These are phyloP conservation scores for Cerastis leucographa DNA, from an alignment of 2,888 invertebrate genomes.

Conservation along the genomic window DNA sequence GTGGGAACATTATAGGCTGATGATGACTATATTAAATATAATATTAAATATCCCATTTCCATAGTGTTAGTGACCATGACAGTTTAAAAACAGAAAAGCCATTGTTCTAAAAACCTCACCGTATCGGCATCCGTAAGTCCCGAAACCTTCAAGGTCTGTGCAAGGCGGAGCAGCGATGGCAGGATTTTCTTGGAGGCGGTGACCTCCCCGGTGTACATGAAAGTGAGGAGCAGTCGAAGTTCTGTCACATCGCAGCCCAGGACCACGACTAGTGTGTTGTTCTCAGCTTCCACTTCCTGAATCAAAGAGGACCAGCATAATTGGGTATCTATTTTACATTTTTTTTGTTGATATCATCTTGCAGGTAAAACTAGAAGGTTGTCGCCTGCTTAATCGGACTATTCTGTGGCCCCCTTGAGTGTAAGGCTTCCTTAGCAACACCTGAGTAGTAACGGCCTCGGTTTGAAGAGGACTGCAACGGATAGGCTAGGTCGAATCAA, in stretches of 20 bases:
- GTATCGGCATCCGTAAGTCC: slow-evolving; percentile 94
- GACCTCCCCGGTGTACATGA: slow-evolving; percentile 97
- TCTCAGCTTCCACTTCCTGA: slow-evolving; percentile 93
- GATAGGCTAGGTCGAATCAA: not conserved
- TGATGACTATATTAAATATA: too few species aligned
- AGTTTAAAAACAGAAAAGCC: not conserved
- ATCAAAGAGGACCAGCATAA: slow-evolving; percentile 33
- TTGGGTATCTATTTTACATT: not conserved
- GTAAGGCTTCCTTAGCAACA: not conserved
- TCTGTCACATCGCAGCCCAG: slow-evolving; percentile 93
- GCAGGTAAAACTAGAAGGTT: not conserved
- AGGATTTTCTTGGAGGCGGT: slow-evolving; percentile 95
- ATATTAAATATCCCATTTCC: too few species aligned
- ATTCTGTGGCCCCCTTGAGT: not conserved
- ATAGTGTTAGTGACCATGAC: too few species aligned
- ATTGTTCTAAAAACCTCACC: slow-evolving; percentile 86
- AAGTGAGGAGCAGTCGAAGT: slow-evolving; percentile 94
- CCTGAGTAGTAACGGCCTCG: not conserved
- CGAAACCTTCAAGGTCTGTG: slow-evolving; percentile 95
- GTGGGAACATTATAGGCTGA: too few species aligned
- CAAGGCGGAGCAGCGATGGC: slow-evolving; percentile 94
- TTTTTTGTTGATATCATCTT: not conserved
- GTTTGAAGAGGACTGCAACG: not conserved
- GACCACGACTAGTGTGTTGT: slow-evolving; percentile 93
- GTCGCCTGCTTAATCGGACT: not conserved